These are phyloP conservation scores for Epizoanthus stellaris DNA, from an alignment of 92 coral and sea anemone species.

Conservation along the genomic window DNA sequence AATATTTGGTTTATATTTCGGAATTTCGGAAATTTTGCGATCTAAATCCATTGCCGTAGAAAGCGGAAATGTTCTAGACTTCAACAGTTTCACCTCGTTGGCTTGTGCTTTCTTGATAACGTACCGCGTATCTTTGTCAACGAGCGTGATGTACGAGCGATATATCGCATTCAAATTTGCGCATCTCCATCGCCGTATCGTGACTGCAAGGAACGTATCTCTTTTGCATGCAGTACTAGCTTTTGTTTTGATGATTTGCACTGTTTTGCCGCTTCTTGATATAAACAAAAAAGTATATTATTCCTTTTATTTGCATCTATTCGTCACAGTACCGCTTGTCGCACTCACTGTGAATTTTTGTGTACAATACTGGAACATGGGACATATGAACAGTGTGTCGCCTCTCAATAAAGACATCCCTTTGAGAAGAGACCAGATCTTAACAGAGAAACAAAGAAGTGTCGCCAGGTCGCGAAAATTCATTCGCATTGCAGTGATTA, in stretches of 20 bases:
- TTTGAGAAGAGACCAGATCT: slow-evolving; percentile 20
- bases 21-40: slow-evolving; percentile 32
- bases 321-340: not conserved
- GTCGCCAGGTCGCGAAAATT: slow-evolving; percentile 24
- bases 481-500: slow-evolving; percentile 7
- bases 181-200: slow-evolving; percentile 31
- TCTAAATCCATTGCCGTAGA: not conserved
- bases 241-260: not conserved
- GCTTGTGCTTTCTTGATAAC: slow-evolving; percentile 21
- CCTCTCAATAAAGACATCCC: slow-evolving; percentile 10
- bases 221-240: slow-evolving; percentile 4
- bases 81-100: not conserved
- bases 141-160: slow-evolving; percentile 33
- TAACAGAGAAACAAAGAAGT: slow-evolving; percentile 5
- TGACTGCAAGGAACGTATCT: not conserved
- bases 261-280: not conserved
- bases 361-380: slow-evolving; percentile 30
- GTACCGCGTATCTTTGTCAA: slow-evolving; percentile 16
- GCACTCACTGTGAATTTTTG: not conserved
- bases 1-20: slow-evolving; percentile 37
- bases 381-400: slow-evolving; percentile 17
- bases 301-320: slow-evolving; percentile 12
- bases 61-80: slow-evolving; percentile 11
- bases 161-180: slow-evolving; percentile 29
- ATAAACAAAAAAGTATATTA: not conserved